These are phyloP conservation scores for Anser brachyrhynchus DNA, from an alignment of 2,113 vertebrate species.

Conservation along the genomic window DNA sequence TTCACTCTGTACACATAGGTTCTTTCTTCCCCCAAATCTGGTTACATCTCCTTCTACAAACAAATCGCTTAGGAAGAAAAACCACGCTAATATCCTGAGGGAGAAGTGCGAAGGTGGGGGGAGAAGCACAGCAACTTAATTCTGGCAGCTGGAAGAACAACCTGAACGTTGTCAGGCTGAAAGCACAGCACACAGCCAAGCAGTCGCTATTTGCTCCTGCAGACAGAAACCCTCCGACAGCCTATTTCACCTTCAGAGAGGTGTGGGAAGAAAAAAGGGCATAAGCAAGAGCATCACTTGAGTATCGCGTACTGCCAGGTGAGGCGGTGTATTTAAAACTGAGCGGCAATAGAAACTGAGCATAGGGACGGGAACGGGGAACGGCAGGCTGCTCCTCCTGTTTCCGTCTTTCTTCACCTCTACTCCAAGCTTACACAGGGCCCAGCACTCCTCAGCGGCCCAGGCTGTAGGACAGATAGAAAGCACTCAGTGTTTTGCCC, in stretches of 20 bases:
- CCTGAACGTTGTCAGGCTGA: constrained; percentile 41
- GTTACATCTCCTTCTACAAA: constrained; percentile 25
- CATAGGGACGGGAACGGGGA: neutral
- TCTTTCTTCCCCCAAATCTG: constrained; percentile 10
- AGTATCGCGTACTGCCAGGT: neutral
- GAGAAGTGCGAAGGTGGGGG: constrained; percentile 51
- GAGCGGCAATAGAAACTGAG: neutral
- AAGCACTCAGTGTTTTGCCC: neutral
- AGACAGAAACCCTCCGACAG: constrained; percentile 3
- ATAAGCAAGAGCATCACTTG: neutral
- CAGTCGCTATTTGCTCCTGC: constrained; percentile 18
- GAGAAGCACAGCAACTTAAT: constrained; percentile 61
- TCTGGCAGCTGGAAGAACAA: constrained; percentile 55
- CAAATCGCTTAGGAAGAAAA: constrained; percentile 44
- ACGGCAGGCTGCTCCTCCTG: neutral
- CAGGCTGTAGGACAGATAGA: neutral
- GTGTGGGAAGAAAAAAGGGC: neutral
- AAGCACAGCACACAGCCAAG: neutral
- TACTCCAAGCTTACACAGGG: neutral
- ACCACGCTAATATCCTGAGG: constrained; percentile 34
- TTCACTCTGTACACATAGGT: neutral
- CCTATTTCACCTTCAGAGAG: neutral
- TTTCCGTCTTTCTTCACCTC: neutral
- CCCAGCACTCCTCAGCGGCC: neutral
- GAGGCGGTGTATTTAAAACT: neutral